Conservation (phyloP, 2,113 vertebrate species). For the Danio rerio region DNA sequence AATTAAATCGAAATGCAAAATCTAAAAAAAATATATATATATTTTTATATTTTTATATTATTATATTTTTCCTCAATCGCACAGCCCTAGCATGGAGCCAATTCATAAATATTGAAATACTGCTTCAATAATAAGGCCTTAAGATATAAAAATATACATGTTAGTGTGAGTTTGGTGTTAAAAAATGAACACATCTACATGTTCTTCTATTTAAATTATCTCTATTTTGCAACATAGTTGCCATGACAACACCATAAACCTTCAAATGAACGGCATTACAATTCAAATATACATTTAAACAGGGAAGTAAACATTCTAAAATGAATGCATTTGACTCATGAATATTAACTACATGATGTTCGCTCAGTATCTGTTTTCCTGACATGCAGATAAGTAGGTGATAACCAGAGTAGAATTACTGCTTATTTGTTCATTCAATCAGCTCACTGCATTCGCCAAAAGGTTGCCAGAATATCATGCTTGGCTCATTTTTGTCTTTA, state of each 20-base stretch:
- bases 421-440: conserved; percentile 6
- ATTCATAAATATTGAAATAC: not conserved
- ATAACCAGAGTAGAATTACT: not conserved
- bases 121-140: not conserved
- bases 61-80: too few species aligned
- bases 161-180: not conserved
- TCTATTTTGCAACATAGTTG: not conserved
- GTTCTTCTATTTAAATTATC: too few species aligned
- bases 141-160: not conserved
- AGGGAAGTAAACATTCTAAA: not conserved
- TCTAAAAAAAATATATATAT: too few species aligned
- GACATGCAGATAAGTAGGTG: not conserved
- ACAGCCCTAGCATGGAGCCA: too few species aligned
- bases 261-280: not conserved
- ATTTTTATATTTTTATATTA: too few species aligned
- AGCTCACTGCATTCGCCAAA: not conserved
- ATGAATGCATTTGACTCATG: not conserved
- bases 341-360: not conserved
- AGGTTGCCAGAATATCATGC: not conserved
- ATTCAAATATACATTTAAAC: not conserved
- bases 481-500: not conserved
- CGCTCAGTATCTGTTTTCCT: not conserved
- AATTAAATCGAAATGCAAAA: too few species aligned
- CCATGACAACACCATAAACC: not conserved
- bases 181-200: not conserved